Base-by-base conservation (phyloP, 2,113 vertebrate species). In the Sarotherodon lohbergeri region DNA sequence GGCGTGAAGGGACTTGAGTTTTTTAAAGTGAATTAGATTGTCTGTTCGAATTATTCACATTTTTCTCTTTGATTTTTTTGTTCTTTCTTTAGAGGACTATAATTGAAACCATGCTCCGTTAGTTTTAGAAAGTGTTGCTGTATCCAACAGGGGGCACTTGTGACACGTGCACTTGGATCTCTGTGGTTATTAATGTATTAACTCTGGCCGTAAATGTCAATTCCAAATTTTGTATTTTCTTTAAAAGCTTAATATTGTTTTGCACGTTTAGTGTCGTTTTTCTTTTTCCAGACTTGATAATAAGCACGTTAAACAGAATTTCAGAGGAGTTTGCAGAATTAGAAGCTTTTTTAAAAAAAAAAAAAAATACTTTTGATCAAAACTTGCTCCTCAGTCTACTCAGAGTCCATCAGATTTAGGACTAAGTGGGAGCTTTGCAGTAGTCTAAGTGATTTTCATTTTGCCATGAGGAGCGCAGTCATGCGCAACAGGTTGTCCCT, bases 81-180 rank as follows among this genome's bases (percentile, higher is more conserved):
- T 85, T 81, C 52, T 41, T 46, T 9, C 55, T 56, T 83, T 24
- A 5, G 48, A 78, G 36, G 11, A 54, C 13, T 27, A 7, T 88
- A 86, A 91, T 85, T 84, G 80, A 91, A 90, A 59, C 86, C 88
- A 88, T 68, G 73, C 85, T n/a, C 56, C 9, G 4, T 73, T 39
- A 39, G 29, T 12, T 41, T 50, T 4, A 73, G 29, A 83, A 5
- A 5, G 55, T 1, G 36, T 43, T 8, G 7, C 19, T 71, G 55
- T 36, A 7, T 92, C 94, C 94, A 94, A 94, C 85, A 95, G 94
- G 95, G 95, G 95, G 93, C 93, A 91, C 85, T 81, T 91, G 89
- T 86, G 92, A 81, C 88, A 85, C 93, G 57, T 32, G 73, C 4
- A 86, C 39, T 9, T 57, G 81, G 36, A 29, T 13, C 43, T 55